These are phyloP conservation scores for Venustoraphidia nigricollis DNA, from an alignment of 2,888 invertebrate species.

Conservation along the genomic window DNA sequence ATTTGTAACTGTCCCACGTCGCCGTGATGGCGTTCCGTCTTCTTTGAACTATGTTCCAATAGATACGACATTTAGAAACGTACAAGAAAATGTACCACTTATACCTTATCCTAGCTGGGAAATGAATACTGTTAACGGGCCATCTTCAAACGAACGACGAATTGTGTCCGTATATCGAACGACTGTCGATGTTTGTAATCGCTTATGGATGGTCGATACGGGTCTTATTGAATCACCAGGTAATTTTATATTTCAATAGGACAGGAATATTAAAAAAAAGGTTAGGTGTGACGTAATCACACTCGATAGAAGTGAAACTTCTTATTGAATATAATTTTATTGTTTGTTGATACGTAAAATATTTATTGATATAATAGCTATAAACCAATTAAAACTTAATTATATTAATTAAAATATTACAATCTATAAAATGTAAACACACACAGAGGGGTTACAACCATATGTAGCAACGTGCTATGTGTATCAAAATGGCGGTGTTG, in stretches of 20 bases:
- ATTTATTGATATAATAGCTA: no score
- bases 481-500: no score
- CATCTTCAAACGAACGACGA: constrained; percentile 13
- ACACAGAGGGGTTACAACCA: no score
- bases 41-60: constrained; percentile 29
- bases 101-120: constrained; percentile 39
- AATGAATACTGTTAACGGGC: constrained; percentile 38
- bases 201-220: constrained; percentile 68
- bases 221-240: constrained; percentile 54
- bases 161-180: constrained; percentile 58
- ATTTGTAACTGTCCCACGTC: constrained; percentile 56
- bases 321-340: no score
- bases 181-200: constrained; percentile 50
- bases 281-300: no score
- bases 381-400: no score
- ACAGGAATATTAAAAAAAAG: no score
- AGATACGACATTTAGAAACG: constrained; percentile 18
- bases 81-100: constrained; percentile 33
- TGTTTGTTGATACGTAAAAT: no score
- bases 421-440: no score
- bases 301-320: no score
- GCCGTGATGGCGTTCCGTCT: constrained; percentile 40
- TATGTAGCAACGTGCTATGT: no score
- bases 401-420: no score
- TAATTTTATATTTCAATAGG: constrained; percentile 19